These are phyloP conservation scores for Novumbra hubbsi DNA, from an alignment of 2,797 vertebrate species.

Conservation along the genomic window DNA sequence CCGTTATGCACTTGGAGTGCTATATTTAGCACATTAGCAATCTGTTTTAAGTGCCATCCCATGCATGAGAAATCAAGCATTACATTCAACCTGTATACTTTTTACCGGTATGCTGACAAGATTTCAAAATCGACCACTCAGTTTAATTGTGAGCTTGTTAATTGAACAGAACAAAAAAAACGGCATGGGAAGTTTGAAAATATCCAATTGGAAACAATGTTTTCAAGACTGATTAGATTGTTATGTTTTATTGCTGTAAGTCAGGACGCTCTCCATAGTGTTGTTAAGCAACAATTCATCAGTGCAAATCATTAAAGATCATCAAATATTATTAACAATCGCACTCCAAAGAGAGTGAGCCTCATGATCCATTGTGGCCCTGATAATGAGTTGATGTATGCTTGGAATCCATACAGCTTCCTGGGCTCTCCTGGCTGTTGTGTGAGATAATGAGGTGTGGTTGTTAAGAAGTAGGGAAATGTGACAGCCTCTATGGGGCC, in stretches of 20 bases:
- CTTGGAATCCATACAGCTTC: background rate
- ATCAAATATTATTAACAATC: background rate
- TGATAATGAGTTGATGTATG: background rate
- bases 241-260: background rate
- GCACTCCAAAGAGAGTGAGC: background rate
- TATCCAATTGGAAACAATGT: background rate
- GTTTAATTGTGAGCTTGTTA: background rate
- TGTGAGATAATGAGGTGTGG: background rate
- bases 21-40: conserved; percentile 25
- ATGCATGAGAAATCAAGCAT: conserved; percentile 1
- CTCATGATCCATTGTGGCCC: background rate
- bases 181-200: background rate
- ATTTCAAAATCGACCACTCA: background rate
- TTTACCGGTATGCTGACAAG: background rate
- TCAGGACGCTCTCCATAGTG: background rate
- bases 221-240: background rate
- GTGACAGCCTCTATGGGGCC: too few species aligned
- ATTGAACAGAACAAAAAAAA: background rate
- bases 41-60: background rate
- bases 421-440: background rate
- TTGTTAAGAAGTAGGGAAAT: too few species aligned
- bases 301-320: background rate
- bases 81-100: background rate
- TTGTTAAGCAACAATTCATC: background rate
- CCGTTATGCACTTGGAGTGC: background rate